phyloP scores from a whole-genome alignment of 2,113 vertebrate species.

The Pycnonotus jocosus region DNA sequence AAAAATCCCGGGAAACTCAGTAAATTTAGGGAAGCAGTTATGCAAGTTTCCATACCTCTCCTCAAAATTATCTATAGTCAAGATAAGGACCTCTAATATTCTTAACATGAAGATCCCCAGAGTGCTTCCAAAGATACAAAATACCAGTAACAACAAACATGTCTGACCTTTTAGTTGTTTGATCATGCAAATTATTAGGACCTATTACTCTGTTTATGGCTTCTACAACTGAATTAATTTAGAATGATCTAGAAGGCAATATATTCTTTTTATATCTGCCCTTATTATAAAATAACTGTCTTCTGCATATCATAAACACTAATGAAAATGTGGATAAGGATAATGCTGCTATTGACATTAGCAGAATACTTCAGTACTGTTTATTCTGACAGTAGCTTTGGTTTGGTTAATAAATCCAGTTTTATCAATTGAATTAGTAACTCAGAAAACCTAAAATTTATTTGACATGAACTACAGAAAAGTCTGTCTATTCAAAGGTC shows the following conservation, averaged over 20 bases:
- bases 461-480: background rate
- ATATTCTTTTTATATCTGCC: background rate
- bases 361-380: background rate
- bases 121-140: background rate
- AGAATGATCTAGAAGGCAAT: background rate
- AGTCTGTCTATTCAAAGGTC: background rate
- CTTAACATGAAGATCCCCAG: background rate
- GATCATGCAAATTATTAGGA: background rate
- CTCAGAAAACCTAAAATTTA: background rate
- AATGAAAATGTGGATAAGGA: background rate
- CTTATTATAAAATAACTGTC: background rate
- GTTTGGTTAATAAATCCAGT: background rate
- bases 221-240: background rate
- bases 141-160: accelerated
- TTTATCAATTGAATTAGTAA: background rate
- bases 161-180: background rate
- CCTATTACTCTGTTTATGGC: background rate
- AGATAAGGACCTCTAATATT: background rate
- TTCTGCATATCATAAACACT: background rate
- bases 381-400: background rate
- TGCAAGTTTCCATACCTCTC: background rate
- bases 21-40: background rate
- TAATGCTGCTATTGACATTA: background rate
- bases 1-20: background rate
- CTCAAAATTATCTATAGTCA: background rate